Base-by-base conservation (phyloP, 2,797 vertebrate genomes). In the Linurgus olivaceus region DNA sequence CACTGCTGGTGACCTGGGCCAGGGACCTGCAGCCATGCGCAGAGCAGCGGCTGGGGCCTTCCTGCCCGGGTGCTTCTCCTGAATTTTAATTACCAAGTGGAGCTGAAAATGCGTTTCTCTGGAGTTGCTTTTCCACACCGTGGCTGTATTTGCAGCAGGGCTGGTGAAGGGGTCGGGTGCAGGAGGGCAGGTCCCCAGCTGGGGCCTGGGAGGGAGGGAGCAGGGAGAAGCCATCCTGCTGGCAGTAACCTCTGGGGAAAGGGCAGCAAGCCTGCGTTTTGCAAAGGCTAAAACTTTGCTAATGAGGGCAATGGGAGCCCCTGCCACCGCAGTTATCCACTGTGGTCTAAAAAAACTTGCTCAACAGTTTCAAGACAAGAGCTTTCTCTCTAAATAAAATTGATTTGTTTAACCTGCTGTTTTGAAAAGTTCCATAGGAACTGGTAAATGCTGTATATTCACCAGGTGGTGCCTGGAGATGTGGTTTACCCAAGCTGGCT, bases 361-460 rank as follows among this genome's bases (percentile, higher is more conserved):
- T 78, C 63, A 86, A 61, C 82, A 54, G 35, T 91, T 88, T 88
- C 54, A 65, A 88, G 59, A 59, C 14, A 58, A 94, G 40, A 77
- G 50, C 31, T 51, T 74, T 80, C 70, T 88, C 65, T 68, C 79
- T 48, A 52, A 95, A 96, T 95, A 96, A 96, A 96, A 84, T 17
- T 24, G 54, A 42, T 93, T 96, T 95, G 73, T 94, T 90, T 94
- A 88, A 67, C 21, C 13, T 37, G 52, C 57, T 81, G 44, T 76
- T 94, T 70, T 86, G 81, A 29, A 29, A 75, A 70, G n/a, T 37
- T 33, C 81, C 5, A 3, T 15, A 33, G 48, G 55, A 91, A 62
- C 35, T 44, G 40, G 51, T 82, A 73, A 76, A 55, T 26, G 45
- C 37, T 15, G 25, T 13, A 79, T 50, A 17, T 31, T 93, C 76